Evolutionary conservation across 2,888 invertebrate species (phyloP), one percentile per base, ranked within the genome.

Genomic region (Entomobrya proxima): DNA sequence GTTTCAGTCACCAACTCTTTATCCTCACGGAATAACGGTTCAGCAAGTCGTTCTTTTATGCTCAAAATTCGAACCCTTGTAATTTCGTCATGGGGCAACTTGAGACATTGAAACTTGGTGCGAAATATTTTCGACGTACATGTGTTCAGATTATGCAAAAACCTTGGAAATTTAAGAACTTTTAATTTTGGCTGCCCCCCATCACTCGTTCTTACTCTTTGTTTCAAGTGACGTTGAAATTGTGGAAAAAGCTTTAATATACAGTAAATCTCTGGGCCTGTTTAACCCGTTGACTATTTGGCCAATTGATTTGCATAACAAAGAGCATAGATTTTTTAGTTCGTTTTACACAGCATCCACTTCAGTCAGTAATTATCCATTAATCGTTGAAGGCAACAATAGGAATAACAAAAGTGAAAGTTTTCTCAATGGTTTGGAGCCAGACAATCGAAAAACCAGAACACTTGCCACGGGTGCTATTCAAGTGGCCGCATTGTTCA

Each of bases 221-320:
- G n/a, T n/a, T n/a, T n/a, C n/a, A n/a, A n/a, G n/a, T n/a, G n/a
- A n/a, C n/a, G n/a, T n/a, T n/a, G 9, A 24, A 55, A 5, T 24
- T 2, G n/a, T 47, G 3, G 15, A 47, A 47, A n/a, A 47, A 15
- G 24, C 18, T 3, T 35, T 64, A n/a, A 2, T 35, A 5, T 78
- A 61, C 40, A 30, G 64, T 21, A 44, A 67, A 47, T 9, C 6
- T 7, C 9, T 78, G 18, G 18, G 3, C 11, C 1, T 11, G 18
- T 69, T 67, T 32, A 80, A 67, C 18, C 80, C 80, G 9, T 69
- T 80, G 2, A 80, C 80, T 0, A 24, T 80, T 35, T 69, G 80
- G n/a, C 9, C 69, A 5, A 2, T 55, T 6, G 55, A 55, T 35
- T 35, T 52, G 32, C 24, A 35, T 2, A 13, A 18, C 7, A 24